Percentiles rank a stretch among this genome's conserved stretches.
These are phyloP conservation scores for Hypanus sabinus DNA, from an alignment of 2,113 vertebrate species.

Conservation along the genomic window DNA sequence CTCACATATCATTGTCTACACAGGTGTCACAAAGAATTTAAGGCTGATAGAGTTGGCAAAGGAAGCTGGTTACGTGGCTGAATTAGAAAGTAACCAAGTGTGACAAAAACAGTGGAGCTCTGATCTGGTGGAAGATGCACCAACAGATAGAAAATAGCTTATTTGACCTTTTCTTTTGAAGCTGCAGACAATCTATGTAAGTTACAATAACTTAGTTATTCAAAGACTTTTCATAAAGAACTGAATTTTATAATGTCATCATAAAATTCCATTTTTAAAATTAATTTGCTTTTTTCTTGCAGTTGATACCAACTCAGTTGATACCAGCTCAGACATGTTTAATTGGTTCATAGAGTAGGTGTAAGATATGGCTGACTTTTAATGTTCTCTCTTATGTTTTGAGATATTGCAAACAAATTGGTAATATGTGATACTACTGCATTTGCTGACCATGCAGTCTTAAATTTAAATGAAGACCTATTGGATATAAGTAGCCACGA, in stretches of 20 bases:
- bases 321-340: background rate
- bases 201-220: background rate
- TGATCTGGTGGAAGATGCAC: constrained; percentile 29
- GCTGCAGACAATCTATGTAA: background rate
- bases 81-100: constrained; percentile 39
- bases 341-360: background rate
- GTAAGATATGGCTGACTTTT: too few species aligned
- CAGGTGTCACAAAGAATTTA: constrained; percentile 38
- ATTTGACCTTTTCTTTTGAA: background rate
- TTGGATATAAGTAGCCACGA: too few species aligned
- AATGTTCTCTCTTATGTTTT: background rate
- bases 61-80: constrained; percentile 19
- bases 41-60: constrained; percentile 20
- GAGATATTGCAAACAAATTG: background rate
- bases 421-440: background rate
- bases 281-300: background rate
- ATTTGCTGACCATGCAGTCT: too few species aligned
- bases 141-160: constrained; percentile 27
- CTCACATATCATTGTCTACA: constrained; percentile 38
- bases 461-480: too few species aligned
- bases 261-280: background rate
- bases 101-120: constrained; percentile 34
- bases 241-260: background rate
- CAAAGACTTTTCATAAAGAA: background rate
- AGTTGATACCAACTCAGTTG: background rate